These are phyloP conservation scores for Phaetusa simplex DNA, from an alignment of 2,113 vertebrate genomes.

Conservation along the genomic window DNA sequence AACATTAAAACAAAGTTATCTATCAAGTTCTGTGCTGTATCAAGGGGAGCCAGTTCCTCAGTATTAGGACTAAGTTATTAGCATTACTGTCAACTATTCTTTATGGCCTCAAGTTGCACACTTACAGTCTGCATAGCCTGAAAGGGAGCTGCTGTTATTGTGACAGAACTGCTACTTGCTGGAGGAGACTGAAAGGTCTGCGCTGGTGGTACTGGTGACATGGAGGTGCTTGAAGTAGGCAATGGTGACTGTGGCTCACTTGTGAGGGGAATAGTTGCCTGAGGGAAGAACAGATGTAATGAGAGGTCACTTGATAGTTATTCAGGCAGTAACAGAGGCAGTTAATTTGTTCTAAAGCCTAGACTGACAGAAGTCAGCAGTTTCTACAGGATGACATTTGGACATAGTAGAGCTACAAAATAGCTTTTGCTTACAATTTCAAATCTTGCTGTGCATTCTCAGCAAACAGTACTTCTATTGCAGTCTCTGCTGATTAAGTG, in stretches of 20 bases:
- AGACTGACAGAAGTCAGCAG: slow-evolving; percentile 70
- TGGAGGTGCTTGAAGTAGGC: slow-evolving; percentile 61
- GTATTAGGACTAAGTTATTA: not conserved
- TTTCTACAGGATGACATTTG: slow-evolving; percentile 70
- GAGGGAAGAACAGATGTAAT: slow-evolving; percentile 33
- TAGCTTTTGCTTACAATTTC: slow-evolving; percentile 74
- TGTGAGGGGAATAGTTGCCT: slow-evolving; percentile 67
- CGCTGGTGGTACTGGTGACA: slow-evolving; percentile 56
- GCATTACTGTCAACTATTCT: not conserved
- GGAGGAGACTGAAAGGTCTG: slow-evolving; percentile 81
- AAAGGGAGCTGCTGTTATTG: slow-evolving; percentile 77
- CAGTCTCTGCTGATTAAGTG: slow-evolving; percentile 68
- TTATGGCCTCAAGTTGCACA: not conserved
- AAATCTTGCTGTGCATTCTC: slow-evolving; percentile 75
- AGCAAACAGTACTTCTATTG: slow-evolving; percentile 68
- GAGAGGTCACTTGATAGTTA: slow-evolving; percentile 50
- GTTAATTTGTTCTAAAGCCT: slow-evolving; percentile 66
- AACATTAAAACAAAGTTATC: not conserved
- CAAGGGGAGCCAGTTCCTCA: not conserved
- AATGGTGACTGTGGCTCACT: slow-evolving; percentile 68
- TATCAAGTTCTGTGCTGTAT: not conserved
- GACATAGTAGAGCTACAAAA: slow-evolving; percentile 68
- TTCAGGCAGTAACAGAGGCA: slow-evolving; percentile 58
- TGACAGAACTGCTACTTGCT: slow-evolving; percentile 72
- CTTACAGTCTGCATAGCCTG: slow-evolving; percentile 87